These are phyloP conservation scores for Nyctibius grandis DNA, from an alignment of 2,797 vertebrate genomes.

Conservation along the genomic window DNA sequence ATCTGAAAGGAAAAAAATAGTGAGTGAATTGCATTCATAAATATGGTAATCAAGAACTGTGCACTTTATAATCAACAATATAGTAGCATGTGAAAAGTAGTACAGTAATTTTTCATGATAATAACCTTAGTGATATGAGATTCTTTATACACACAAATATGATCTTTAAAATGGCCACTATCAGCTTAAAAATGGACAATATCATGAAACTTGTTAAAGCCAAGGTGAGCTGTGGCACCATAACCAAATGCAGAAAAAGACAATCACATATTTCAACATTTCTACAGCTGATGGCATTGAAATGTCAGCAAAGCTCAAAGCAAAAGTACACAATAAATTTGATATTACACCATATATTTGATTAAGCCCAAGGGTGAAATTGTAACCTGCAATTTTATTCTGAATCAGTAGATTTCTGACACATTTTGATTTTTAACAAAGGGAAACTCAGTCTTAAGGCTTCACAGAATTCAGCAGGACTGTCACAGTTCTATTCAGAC, in stretches of 20 bases:
- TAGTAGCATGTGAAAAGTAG: background rate
- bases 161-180: conserved; percentile 56
- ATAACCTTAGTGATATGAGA: background rate
- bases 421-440: conserved; percentile 60
- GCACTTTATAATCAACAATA: conserved; percentile 6
- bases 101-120: background rate
- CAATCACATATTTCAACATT: conserved; percentile 50
- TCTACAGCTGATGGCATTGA: conserved; percentile 53
- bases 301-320: conserved; percentile 66
- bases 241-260: conserved; percentile 54
- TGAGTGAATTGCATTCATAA: conserved; percentile 9
- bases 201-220: conserved; percentile 60
- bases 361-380: conserved; percentile 63
- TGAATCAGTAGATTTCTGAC: conserved; percentile 63
- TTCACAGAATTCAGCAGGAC: conserved; percentile 35
- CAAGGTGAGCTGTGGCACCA: conserved; percentile 28
- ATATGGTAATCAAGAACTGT: conserved; percentile 32
- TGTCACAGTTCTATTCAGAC: conserved; percentile 48
- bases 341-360: conserved; percentile 58
- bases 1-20: background rate
- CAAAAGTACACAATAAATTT: conserved; percentile 63
- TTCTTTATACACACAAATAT: conserved; percentile 49
- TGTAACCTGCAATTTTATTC: conserved; percentile 61
- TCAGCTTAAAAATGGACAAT: conserved; percentile 47
- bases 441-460: conserved; percentile 26